A percentile compares a stretch with the other conserved stretches of the same genome.
These are phyloP conservation scores for Ariopsis seemanni DNA, from an alignment of 2,113 vertebrate species.

Conservation along the genomic window DNA sequence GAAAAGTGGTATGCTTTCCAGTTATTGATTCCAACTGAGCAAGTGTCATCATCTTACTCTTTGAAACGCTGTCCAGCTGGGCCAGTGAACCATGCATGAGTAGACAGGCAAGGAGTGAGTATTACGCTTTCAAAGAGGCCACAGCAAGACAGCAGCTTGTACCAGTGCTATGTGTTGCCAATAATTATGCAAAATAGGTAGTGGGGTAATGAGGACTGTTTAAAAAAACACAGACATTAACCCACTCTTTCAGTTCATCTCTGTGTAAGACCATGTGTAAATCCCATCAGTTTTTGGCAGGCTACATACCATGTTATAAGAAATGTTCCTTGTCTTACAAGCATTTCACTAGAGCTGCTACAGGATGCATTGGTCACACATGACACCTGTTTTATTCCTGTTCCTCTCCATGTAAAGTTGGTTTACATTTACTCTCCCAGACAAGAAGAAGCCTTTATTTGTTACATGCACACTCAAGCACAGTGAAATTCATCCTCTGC, in stretches of 20 bases:
- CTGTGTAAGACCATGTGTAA: neutral
- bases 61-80: slow-evolving; percentile 31
- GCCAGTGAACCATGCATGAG: slow-evolving; percentile 37
- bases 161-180: slow-evolving; percentile 13
- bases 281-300: slow-evolving; percentile 9
- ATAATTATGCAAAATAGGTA: slow-evolving; percentile 42
- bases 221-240: neutral
- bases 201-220: neutral
- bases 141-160: neutral
- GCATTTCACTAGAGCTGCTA: neutral
- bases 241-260: neutral
- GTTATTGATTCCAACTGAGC: slow-evolving; percentile 14
- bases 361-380: neutral
- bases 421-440: slow-evolving; percentile 18
- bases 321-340: slow-evolving; percentile 15
- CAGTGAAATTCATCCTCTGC: no score
- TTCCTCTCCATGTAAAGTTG: slow-evolving; percentile 20
- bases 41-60: neutral
- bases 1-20: neutral
- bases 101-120: slow-evolving; percentile 24
- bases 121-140: slow-evolving; percentile 31
- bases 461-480: no score
- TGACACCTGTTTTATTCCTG: slow-evolving; percentile 22
- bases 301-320: neutral
- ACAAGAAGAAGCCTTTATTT: neutral